Conservation (phyloP, 2,888 invertebrate genomes). For the Hyppa rectilinea region DNA sequence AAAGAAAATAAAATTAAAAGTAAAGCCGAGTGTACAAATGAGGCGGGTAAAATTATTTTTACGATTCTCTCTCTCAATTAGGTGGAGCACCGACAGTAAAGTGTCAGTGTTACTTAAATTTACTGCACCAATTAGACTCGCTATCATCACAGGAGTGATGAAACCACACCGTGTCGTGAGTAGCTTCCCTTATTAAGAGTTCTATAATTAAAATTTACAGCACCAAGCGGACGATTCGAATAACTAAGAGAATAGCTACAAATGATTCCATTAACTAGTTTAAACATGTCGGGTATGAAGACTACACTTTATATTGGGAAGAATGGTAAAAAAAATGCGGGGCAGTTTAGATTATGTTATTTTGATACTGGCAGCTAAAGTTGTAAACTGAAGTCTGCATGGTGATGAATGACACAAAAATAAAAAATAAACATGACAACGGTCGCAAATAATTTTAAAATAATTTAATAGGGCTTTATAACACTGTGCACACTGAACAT, state of each 20-base stretch:
- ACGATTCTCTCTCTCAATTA: constrained; percentile 90
- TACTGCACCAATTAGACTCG: constrained; percentile 89
- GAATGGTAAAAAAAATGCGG: constrained; percentile 50
- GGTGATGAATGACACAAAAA: constrained; percentile 24
- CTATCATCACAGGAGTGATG: constrained; percentile 87
- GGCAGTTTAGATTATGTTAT: constrained; percentile 52
- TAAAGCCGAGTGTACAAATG: constrained; percentile 86
- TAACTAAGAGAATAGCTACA: constrained; percentile 76
- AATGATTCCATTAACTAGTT: constrained; percentile 72
- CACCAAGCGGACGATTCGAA: constrained; percentile 74
- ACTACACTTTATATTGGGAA: constrained; percentile 49
- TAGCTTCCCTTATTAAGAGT: constrained; percentile 88
- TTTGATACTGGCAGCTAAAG: constrained; percentile 33
- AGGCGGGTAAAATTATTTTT: constrained; percentile 90
- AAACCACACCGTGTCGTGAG: constrained; percentile 85
- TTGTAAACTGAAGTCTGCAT: constrained; percentile 43
- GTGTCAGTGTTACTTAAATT: constrained; percentile 90
- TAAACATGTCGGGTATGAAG: constrained; percentile 55
- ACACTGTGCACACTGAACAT: not conserved
- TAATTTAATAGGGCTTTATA: constrained; percentile 1
- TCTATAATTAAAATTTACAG: constrained; percentile 89
- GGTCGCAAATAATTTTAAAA: constrained; percentile 21
- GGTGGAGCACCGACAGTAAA: constrained; percentile 86
- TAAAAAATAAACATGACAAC: constrained; percentile 17
- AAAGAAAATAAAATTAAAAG: constrained; percentile 87